Percentiles rank a stretch among this genome's conserved stretches.
Conservation (phyloP, 37 sponge, comb jelly and placozoan genomes). For the Bolinopsis microptera region DNA sequence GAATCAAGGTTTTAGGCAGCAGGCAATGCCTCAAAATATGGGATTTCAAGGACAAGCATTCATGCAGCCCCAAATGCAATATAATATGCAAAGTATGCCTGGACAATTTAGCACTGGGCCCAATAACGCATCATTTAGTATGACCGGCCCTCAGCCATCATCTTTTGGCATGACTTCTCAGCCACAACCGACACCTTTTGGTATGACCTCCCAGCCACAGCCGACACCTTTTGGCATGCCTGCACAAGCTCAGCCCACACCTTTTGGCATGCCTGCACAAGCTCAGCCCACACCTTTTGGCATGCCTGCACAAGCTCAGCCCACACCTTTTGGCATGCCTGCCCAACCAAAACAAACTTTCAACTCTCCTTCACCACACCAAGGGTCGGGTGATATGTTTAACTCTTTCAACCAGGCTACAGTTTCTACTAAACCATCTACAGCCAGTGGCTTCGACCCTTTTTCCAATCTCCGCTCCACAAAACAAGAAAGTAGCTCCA, state of each 20-base stretch:
- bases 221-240: not conserved
- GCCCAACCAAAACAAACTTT: not conserved
- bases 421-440: not conserved
- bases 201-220: not conserved
- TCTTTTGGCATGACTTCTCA: not conserved
- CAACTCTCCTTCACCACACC: not conserved
- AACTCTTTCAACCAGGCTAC: not conserved
- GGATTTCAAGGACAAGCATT: not conserved
- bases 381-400: not conserved
- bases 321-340: not conserved
- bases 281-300: not conserved
- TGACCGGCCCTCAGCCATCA: not conserved
- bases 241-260: not conserved
- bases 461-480: not conserved
- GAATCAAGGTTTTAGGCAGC: conserved; percentile 18
- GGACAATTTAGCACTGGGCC: too few species aligned
- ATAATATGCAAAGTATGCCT: not conserved
- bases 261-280: not conserved
- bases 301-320: not conserved
- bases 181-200: not conserved
- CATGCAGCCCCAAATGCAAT: not conserved
- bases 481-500: not conserved
- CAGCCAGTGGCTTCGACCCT: not conserved
- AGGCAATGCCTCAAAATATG: not conserved
- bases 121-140: not conserved